Conservation (phyloP, 2,888 invertebrate species). For the Globia sparganii region DNA sequence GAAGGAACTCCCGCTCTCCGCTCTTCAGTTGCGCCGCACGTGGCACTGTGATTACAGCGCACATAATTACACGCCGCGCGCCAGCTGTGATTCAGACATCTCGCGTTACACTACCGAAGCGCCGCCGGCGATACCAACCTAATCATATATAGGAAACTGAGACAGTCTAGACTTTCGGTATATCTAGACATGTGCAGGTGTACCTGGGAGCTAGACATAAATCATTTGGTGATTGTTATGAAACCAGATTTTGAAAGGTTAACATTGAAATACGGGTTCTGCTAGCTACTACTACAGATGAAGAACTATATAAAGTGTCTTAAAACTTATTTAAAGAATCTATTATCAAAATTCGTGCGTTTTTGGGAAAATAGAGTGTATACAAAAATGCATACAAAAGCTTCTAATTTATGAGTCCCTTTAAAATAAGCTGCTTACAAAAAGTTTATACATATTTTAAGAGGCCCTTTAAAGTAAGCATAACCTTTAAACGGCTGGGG, state of each 20-base stretch:
- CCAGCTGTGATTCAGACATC: conserved; percentile 38
- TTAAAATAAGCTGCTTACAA: too few relatives aligned
- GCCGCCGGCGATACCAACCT: conserved; percentile 54
- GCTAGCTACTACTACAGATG: background rate
- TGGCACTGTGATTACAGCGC: background rate
- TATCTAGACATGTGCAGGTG: background rate
- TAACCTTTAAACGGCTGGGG: too few relatives aligned
- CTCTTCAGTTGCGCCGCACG: conserved; percentile 1
- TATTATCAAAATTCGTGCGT: too few relatives aligned
- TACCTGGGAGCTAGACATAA: background rate
- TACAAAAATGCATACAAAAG: background rate
- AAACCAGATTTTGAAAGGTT: background rate
- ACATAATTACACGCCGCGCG: conserved; percentile 35
- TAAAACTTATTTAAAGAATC: background rate
- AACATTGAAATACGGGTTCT: background rate
- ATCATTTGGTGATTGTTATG: conserved; percentile 2
- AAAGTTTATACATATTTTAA: too few relatives aligned
- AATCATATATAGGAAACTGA: conserved; percentile 47
- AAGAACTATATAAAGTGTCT: background rate
- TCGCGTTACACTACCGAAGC: conserved; percentile 28
- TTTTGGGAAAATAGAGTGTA: background rate
- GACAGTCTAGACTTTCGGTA: conserved; percentile 16
- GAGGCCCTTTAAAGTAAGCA: too few relatives aligned
- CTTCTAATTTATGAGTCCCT: background rate
- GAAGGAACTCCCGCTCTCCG: too few relatives aligned